Conservation (phyloP, 2,113 vertebrate species). For the Stomatorhinus ivindoensis region DNA sequence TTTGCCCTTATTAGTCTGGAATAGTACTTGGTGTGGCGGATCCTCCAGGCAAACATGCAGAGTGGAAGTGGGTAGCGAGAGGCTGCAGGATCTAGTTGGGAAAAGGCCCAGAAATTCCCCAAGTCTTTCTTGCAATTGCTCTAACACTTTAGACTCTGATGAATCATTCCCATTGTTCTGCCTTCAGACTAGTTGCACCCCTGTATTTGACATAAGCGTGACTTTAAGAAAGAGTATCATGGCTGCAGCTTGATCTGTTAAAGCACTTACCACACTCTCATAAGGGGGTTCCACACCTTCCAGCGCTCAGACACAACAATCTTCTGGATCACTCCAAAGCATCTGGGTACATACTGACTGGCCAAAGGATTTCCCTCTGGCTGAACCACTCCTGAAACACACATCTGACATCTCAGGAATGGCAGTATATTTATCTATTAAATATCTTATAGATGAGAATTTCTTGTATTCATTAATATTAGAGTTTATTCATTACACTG, state of each 20-base stretch:
- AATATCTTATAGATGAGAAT: background rate
- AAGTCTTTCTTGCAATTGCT: background rate
- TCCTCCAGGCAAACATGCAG: background rate
- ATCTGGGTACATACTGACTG: constrained; percentile 52
- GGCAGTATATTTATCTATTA: background rate
- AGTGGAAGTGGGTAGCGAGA: background rate
- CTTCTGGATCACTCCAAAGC: constrained; percentile 58
- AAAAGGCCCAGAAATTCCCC: background rate
- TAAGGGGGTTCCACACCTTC: constrained; percentile 49
- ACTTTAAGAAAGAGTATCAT: background rate
- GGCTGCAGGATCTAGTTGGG: background rate
- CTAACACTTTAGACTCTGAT: background rate
- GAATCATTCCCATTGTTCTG: background rate
- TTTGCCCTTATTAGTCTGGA: background rate
- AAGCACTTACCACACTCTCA: constrained; percentile 45
- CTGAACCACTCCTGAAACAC: constrained; percentile 46
- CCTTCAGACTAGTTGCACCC: background rate
- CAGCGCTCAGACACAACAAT: constrained; percentile 43
- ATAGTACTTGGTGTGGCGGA: background rate
- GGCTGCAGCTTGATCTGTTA: background rate
- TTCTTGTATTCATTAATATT: background rate
- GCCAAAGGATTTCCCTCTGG: constrained; percentile 51
- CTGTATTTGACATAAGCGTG: background rate
- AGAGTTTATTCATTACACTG: background rate
- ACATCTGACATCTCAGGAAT: background rate